Conservation (phyloP, 2,113 vertebrate species). For the Baryphthengus martii region DNA sequence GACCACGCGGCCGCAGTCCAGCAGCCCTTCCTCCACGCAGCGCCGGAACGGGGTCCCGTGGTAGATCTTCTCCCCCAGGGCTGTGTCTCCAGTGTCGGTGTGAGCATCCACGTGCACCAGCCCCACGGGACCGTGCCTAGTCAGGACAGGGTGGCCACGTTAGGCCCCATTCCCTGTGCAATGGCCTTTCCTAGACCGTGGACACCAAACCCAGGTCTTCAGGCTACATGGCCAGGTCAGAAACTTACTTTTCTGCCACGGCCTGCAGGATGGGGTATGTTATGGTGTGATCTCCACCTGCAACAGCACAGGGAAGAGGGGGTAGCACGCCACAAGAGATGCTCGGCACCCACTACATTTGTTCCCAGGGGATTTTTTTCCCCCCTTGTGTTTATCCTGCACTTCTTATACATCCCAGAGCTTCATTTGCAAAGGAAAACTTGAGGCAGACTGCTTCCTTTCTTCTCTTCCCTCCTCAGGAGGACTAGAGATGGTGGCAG, state of each 20-base stretch:
- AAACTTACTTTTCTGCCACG: slow-evolving; percentile 83
- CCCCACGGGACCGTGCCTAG: slow-evolving; percentile 87
- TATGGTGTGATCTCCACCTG: slow-evolving; percentile 95
- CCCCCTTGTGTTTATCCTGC: not conserved
- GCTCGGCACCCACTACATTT: fast-evolving
- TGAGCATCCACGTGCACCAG: slow-evolving; percentile 93
- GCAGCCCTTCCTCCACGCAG: slow-evolving; percentile 86
- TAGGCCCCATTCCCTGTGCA: fast-evolving
- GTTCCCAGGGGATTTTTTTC: fast-evolving
- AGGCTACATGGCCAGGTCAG: too few relatives aligned
- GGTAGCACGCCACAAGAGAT: not conserved
- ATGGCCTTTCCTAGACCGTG: fast-evolving
- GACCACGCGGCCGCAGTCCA: slow-evolving; percentile 85
- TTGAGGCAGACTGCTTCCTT: not conserved
- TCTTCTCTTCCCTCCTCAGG: not conserved
- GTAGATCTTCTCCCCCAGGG: slow-evolving; percentile 86
- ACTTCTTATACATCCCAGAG: not conserved
- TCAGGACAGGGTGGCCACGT: fast-evolving
- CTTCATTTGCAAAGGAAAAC: not conserved
- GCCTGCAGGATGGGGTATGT: slow-evolving; percentile 93
- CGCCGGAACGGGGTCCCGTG: slow-evolving; percentile 89
- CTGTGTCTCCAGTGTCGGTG: slow-evolving; percentile 78
- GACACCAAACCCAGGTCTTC: not conserved
- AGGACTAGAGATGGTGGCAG: not conserved
- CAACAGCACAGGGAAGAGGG: not conserved